Base-by-base conservation (phyloP, 2,113 vertebrate species). In the Conger conger region DNA sequence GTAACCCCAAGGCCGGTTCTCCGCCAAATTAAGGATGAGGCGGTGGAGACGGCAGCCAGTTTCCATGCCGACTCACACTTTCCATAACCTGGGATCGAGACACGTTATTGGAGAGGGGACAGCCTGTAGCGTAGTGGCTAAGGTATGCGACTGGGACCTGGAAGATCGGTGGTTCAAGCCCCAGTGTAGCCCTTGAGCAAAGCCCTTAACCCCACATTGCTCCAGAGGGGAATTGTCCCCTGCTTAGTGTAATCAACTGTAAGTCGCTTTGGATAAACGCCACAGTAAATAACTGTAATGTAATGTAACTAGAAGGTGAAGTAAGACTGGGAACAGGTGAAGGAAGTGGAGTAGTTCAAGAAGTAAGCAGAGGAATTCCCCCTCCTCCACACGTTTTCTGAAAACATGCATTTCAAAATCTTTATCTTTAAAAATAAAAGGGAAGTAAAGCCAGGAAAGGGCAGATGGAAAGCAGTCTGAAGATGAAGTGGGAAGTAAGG, bases 41-140 rank as follows among this genome's bases (percentile, higher is more conserved):
- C 7, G 68, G 27, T 11, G n/a, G 68, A 63, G 57, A 23, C 18
- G 4, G 57, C 20, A 86, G 90, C 92, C 91, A 33, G 92, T 94
- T 94, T 94, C 92, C 93, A 91, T 94, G 89, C 91, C 92, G 92
- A 83, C 90, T 93, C 90, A 93, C 88, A 85, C 92, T 88, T 40
- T 57, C 90, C 90, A 82, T 81, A 85, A 86, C 89, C 87, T 42
- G 38, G n/a, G 90, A 42, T 82, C 73, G 68, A 87, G 68, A 85
- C 83, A 80, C 45, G 85, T 92, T 89, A 90, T 83, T 60, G 15
- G 27, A 54, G 17, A 68, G 8, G 68, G 63, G n/a, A n/a, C n/a
- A n/a, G n/a, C n/a, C n/a, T n/a, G n/a, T n/a, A n/a, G n/a, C n/a
- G n/a, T n/a, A n/a, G n/a, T n/a, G n/a, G n/a, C n/a, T n/a, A n/a